Evolutionary conservation across 2,888 invertebrate genomes (phyloP).

Genomic region (Hypomecis punctinalis): DNA sequence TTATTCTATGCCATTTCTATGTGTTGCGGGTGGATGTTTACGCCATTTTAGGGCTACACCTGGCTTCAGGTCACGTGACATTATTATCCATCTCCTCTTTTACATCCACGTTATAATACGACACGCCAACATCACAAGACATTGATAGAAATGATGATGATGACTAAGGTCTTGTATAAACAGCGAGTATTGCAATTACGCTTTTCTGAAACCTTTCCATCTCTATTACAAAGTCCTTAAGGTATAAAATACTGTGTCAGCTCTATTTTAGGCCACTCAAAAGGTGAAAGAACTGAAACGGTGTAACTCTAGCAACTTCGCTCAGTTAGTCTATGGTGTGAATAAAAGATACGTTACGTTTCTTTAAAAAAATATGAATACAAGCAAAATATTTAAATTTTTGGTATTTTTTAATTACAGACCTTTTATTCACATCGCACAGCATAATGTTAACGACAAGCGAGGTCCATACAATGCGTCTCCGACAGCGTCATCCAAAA

Average conservation of each 20-base stretch:
- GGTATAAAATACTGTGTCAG: slow-evolving; percentile 2
- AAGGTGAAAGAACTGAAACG: slow-evolving; percentile 15
- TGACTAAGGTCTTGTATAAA: no score
- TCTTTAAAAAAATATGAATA: neutral
- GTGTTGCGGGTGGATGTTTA: no score
- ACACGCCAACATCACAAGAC: no score
- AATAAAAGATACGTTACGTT: slow-evolving; percentile 20
- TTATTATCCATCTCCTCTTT: no score
- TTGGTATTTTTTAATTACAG: neutral
- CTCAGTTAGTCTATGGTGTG: slow-evolving; percentile 31
- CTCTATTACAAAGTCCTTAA: neutral
- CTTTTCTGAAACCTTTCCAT: slow-evolving; percentile 5
- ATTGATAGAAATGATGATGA: no score
- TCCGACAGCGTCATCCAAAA: slow-evolving; percentile 49
- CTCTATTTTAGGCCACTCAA: slow-evolving; percentile 13
- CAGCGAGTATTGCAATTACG: neutral
- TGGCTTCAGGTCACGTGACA: no score
- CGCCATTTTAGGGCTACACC: no score
- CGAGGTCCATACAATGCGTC: slow-evolving; percentile 82
- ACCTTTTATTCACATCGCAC: slow-evolving; percentile 61
- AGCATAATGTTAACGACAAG: slow-evolving; percentile 82
- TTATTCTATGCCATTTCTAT: no score
- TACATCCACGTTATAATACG: no score
- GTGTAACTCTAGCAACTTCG: slow-evolving; percentile 24
- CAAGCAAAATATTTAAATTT: neutral